Percentiles rank a stretch among this genome's conserved stretches.
phyloP scores from a whole-genome alignment of 92 coral and sea anemone species.

The Porites divaricata region DNA sequence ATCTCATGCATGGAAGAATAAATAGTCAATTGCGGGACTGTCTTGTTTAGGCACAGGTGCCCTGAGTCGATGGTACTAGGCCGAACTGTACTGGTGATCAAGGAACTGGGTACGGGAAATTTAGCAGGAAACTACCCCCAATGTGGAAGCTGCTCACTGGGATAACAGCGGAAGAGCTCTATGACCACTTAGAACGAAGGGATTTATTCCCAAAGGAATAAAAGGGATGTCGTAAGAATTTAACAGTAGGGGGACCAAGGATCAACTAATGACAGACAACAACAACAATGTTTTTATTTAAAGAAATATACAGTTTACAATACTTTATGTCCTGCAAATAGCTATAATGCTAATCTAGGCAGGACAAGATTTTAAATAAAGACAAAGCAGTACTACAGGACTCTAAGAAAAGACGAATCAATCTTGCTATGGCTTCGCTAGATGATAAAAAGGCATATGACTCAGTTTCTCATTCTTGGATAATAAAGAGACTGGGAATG shows the following conservation, averaged over 20 bases:
- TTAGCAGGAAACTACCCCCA: background rate
- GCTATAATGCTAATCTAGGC: no score
- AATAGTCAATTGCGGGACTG: background rate
- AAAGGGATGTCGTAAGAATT: background rate
- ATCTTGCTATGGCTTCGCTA: background rate
- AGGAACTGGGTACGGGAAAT: background rate
- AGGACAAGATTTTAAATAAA: no score
- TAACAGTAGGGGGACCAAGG: background rate
- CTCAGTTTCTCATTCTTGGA: background rate
- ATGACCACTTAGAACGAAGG: background rate
- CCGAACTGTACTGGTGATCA: background rate
- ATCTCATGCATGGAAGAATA: background rate
- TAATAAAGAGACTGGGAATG: no score
- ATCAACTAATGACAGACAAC: background rate
- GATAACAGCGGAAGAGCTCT: background rate
- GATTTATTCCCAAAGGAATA: background rate
- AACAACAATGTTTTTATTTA: no score
- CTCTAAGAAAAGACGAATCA: background rate
- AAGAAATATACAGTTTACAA: no score
- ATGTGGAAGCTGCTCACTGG: background rate
- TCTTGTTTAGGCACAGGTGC: background rate
- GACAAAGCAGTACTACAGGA: background rate
- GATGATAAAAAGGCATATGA: background rate
- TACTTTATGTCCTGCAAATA: no score
- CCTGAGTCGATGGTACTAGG: conserved; percentile 11